A percentile compares a stretch with the other conserved stretches of the same genome.
Conservation (phyloP, 2,888 invertebrate species). For the Rhagonycha lutea region DNA sequence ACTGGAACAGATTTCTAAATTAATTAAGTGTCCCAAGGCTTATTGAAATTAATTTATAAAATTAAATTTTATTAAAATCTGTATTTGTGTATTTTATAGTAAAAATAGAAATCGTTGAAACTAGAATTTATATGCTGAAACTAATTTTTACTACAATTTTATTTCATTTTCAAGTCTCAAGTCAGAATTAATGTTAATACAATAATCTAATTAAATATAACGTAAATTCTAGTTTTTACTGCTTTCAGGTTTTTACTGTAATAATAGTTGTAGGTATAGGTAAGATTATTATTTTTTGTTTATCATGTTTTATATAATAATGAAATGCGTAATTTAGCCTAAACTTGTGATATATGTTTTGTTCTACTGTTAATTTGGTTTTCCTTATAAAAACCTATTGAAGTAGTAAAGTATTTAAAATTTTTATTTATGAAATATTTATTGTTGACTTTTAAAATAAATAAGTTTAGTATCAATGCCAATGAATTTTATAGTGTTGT, state of each 20-base stretch:
- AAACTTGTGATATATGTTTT: background rate
- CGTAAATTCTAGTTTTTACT: background rate
- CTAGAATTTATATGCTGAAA: background rate
- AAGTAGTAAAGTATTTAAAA: background rate
- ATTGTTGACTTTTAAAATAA: background rate
- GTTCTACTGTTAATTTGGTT: background rate
- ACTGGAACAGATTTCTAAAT: too few species aligned
- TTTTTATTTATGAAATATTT: background rate
- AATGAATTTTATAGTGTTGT: conserved; percentile 8
- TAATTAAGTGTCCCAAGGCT: background rate
- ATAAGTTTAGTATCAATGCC: conserved; percentile 1
- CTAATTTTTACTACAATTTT: background rate
- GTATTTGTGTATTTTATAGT: background rate
- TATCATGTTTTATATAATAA: background rate
- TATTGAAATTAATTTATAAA: background rate
- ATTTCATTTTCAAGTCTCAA: too few species aligned
- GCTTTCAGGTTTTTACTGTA: background rate
- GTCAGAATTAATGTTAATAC: too few species aligned
- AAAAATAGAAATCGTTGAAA: background rate
- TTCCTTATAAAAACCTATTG: background rate
- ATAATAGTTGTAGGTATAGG: background rate
- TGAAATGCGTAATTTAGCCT: background rate
- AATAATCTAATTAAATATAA: too few species aligned
- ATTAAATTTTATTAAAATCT: background rate
- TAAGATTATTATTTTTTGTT: background rate